Base-by-base conservation (phyloP, 2,113 vertebrate species). In the Anhinga rufa region DNA sequence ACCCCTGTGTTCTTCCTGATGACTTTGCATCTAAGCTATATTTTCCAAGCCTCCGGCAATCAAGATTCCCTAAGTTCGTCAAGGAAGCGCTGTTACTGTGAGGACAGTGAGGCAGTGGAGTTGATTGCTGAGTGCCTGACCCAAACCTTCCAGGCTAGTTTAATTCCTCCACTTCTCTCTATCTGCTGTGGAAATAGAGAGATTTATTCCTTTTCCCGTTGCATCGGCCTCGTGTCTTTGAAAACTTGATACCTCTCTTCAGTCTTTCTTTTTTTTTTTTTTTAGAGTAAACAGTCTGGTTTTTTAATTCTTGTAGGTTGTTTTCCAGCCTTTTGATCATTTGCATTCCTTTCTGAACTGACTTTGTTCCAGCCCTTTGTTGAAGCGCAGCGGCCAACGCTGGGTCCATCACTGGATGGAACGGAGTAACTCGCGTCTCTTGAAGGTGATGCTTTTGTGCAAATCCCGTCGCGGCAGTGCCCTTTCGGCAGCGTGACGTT, bases 391-490 rank as follows among this genome's bases (percentile, higher is more conserved):
- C 4, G 9, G 34, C 51, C 71, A 49, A 2, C 12, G 5, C 16
- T 38, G n/a, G 28, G 9, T 57, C 14, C 32, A 21, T 14, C 32
- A 2, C 49, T 7, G 70, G 12, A 3, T 2, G 4, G 49, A 46
- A 26, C 20, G 13, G 31, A 29, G 38, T 3, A 14, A 6, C 24
- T 19, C 2, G 2, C 7, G 42, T 25, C 20, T 31, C 70, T 25
- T 4, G 38, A 12, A 21, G 32, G 40, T 5, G 22, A 3, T 12
- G 2, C 42, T 49, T 17, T 2, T 28, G 18, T 15, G 28, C 5
- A 1, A 2, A 1, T 34, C 42, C 22, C 14, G 0, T 34, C 10
- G 3, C 2, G 17, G 49, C 22, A 1, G 3, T 46, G 70, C 24
- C 40, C 49, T 48, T 38, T 40, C 51, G 34, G 16, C 38, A 14